These are phyloP conservation scores for Bradypus variegatus DNA, from an alignment of 2,797 vertebrate species.

Conservation along the genomic window DNA sequence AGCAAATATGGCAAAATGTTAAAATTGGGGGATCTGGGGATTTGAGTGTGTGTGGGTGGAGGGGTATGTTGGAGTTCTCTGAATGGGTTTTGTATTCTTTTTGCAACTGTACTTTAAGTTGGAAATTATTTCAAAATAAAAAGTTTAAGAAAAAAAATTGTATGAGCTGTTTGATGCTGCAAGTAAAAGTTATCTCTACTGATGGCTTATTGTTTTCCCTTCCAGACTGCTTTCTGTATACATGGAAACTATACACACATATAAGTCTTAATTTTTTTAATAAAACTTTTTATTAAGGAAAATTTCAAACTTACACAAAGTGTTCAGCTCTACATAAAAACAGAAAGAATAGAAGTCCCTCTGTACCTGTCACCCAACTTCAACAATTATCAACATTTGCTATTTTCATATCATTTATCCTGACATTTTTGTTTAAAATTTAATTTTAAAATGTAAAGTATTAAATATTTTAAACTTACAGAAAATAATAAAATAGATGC, in stretches of 20 bases:
- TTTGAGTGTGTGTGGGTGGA: too few relatives aligned
- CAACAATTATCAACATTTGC: background rate
- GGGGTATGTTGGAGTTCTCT: too few relatives aligned
- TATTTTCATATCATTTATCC: background rate
- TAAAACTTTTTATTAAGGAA: background rate
- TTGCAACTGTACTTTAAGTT: too few relatives aligned
- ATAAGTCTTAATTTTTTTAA: background rate
- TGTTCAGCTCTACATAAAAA: background rate
- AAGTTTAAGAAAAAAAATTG: too few relatives aligned
- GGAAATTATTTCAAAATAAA: too few relatives aligned
- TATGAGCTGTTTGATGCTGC: background rate
- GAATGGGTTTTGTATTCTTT: too few relatives aligned
- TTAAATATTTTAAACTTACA: slow-evolving; percentile 1
- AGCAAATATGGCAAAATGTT: too few relatives aligned
- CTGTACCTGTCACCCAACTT: background rate
- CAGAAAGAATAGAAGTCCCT: background rate
- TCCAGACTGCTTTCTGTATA: background rate
- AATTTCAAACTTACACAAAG: background rate
- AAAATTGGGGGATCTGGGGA: too few relatives aligned
- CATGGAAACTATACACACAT: background rate
- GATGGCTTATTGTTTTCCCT: background rate
- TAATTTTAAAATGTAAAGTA: background rate
- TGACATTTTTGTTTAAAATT: slow-evolving; percentile 1
- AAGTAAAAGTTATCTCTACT: background rate
- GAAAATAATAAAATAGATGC: background rate